Evolutionary conservation across 1,140 invertebrate genomes (phyloP), one percentile per base, ranked within the genome.

Genomic region (Trachymyrmex septentrionalis): DNA sequence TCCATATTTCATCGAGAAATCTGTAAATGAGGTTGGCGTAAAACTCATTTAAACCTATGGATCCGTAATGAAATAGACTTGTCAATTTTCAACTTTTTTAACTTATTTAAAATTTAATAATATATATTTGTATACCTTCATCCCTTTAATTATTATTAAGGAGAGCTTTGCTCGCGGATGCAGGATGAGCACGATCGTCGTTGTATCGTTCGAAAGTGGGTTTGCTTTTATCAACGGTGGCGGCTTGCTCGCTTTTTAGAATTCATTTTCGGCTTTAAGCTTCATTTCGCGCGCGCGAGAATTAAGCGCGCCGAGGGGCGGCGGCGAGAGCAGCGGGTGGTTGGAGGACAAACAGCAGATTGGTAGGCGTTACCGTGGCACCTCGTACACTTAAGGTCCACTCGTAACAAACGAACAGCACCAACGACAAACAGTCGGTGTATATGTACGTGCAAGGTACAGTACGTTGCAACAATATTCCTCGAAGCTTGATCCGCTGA

Each of bases 221-320:
- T 89, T 85, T 80, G 44, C 73, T 90, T 92, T 92, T 88, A 92
- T 88, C 87, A 90, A 72, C 81, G 87, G 30, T 71, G 64, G 50
- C 78, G 24, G 80, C 48, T 73, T 55, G 76, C 76, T 90, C 81
- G 90, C 91, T 94, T 94, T 94, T 94, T 93, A 93, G 92, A 93
- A 94, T 94, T 95, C 93, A 95, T 95, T 94, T 94, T 94, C 92
- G 91, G 93, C 92, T 92, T 93, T 91, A 90, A 88, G 91, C 91
- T 92, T 92, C 87, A 90, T 92, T 92, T 87, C 86, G 88, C 87
- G 66, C 53, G 85, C 85, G 86, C 86, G 87, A 88, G 93, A 92
- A 92, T 92, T 92, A 89, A 89, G 88, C 92, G 84, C 85, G 84
- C 86, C 38, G 72, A 61, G 86, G 80, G 86, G 87, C 76, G 87